Conservation (phyloP, 1,140 invertebrate genomes). For the Neodiprion lecontei region DNA sequence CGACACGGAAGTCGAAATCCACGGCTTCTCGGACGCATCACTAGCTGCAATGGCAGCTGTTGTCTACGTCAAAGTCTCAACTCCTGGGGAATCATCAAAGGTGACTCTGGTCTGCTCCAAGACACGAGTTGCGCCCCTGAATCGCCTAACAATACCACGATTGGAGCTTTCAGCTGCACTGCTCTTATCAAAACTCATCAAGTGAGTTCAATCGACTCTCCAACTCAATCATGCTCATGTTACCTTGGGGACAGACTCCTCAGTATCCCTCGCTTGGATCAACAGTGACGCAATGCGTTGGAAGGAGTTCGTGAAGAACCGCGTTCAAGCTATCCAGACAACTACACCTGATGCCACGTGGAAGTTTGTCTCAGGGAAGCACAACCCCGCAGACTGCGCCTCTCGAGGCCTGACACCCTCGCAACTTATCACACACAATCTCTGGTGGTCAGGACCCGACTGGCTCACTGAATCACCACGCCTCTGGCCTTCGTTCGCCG, state of each 20-base stretch:
- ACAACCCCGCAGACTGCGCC: too few species aligned
- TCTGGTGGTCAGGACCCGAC: too few species aligned
- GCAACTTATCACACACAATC: too few species aligned
- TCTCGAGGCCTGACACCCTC: too few species aligned
- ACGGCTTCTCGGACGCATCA: constrained; percentile 22
- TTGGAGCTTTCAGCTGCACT: constrained; percentile 25
- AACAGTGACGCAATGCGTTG: not conserved
- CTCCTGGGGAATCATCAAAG: not conserved
- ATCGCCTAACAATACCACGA: constrained; percentile 13
- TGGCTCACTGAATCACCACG: too few species aligned
- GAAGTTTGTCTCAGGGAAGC: too few species aligned
- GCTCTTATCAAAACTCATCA: constrained; percentile 9
- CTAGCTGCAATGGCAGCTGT: constrained; percentile 16
- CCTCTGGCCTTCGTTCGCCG: too few species aligned
- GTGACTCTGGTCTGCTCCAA: constrained; percentile 11
- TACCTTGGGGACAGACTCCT: constrained; percentile 16
- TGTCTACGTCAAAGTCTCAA: constrained; percentile 14
- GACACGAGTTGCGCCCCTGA: constrained; percentile 20
- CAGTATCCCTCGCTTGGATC: constrained; percentile 19
- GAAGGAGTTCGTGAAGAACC: too few species aligned
- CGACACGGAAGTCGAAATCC: not conserved
- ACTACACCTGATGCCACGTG: too few species aligned
- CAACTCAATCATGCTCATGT: not conserved
- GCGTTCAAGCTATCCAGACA: too few species aligned
- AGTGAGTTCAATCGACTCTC: not conserved